phyloP scores from a whole-genome alignment of 2,113 vertebrate genomes.

The Neoarius graeffei region DNA sequence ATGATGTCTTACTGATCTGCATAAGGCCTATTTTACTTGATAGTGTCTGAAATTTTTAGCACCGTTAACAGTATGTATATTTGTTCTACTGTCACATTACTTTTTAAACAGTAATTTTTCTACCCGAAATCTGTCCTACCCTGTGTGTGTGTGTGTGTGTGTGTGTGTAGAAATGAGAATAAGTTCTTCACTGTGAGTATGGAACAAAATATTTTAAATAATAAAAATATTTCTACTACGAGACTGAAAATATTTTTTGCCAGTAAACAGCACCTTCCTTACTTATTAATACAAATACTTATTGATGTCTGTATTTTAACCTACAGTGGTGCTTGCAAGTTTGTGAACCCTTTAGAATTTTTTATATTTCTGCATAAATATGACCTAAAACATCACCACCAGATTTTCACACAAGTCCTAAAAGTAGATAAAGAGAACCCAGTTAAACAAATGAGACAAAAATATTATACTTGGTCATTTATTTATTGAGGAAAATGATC shows the following conservation, averaged over 20 bases:
- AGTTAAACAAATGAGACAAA: too few species aligned
- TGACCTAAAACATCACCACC: too few species aligned
- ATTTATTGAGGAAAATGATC: too few species aligned
- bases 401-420: too few species aligned
- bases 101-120: background rate
- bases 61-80: background rate
- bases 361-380: too few species aligned
- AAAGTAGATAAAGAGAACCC: too few species aligned
- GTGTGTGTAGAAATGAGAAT: background rate
- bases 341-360: too few species aligned
- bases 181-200: background rate
- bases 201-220: constrained; percentile 26
- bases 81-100: background rate
- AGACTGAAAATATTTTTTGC: background rate
- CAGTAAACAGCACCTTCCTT: background rate
- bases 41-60: background rate
- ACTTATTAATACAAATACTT: background rate
- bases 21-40: constrained; percentile 27
- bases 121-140: background rate
- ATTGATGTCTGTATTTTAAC: background rate
- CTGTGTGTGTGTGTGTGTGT: background rate
- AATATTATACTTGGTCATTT: too few species aligned
- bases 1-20: constrained; percentile 36
- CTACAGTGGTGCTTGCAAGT: too few species aligned
- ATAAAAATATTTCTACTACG: background rate